phyloP scores from a whole-genome alignment of 1,140 invertebrate species.

The Zaprionus capensis region DNA sequence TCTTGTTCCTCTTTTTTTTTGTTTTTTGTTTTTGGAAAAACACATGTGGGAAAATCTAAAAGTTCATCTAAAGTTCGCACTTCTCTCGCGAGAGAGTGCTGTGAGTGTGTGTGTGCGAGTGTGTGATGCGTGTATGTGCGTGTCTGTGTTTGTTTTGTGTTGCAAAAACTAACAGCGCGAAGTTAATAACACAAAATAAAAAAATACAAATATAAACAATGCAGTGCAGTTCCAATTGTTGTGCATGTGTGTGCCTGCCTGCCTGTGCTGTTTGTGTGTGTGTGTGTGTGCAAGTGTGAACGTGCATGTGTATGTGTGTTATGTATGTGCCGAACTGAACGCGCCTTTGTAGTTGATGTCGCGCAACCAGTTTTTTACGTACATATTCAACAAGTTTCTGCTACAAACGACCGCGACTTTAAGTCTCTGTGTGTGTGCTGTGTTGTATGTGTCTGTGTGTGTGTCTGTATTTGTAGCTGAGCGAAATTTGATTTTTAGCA shows the following conservation, averaged over 20 bases:
- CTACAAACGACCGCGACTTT: slow-evolving; percentile 47
- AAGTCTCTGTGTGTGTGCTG: slow-evolving; percentile 13
- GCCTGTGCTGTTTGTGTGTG: slow-evolving; percentile 12
- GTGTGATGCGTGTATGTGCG: slow-evolving; percentile 1
- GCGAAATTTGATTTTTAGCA: slow-evolving; percentile 59
- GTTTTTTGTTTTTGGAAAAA: slow-evolving; percentile 21
- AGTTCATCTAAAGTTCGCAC: slow-evolving; percentile 27
- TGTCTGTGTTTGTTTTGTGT: slow-evolving; percentile 15
- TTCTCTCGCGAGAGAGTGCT: slow-evolving; percentile 8
- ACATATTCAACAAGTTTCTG: slow-evolving; percentile 68
- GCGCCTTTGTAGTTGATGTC: slow-evolving; percentile 51
- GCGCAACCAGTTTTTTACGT: slow-evolving; percentile 61
- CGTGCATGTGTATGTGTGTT: slow-evolving; percentile 26
- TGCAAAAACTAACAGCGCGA: slow-evolving; percentile 30
- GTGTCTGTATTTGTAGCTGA: slow-evolving; percentile 36
- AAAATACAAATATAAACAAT: slow-evolving; percentile 57
- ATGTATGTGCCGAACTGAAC: slow-evolving; percentile 43
- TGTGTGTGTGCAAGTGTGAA: slow-evolving; percentile 9
- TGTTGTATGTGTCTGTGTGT: slow-evolving; percentile 20
- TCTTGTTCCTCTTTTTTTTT: slow-evolving; percentile 22
- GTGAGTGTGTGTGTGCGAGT: slow-evolving; percentile 17
- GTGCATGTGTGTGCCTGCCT: slow-evolving; percentile 1
- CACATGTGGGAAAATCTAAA: slow-evolving; percentile 48
- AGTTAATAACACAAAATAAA: slow-evolving; percentile 33
- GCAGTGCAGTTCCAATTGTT: slow-evolving; percentile 35